These are phyloP conservation scores for Pterobdella sp. DNA, from an alignment of 2,888 invertebrate genomes.

Conservation along the genomic window DNA sequence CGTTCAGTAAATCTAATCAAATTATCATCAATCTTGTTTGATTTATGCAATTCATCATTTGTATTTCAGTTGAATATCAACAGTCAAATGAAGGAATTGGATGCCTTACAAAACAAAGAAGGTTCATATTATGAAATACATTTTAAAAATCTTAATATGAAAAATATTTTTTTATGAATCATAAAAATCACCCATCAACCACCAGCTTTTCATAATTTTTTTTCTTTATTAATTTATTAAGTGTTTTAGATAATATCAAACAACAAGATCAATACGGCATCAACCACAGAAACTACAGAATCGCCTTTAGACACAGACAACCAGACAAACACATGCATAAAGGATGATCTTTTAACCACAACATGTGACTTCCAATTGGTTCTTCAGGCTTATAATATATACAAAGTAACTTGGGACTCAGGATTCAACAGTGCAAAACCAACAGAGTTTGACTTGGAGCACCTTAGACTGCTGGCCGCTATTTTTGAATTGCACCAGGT, in stretches of 20 bases:
- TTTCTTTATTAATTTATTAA: too few species aligned
- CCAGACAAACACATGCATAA: constrained; percentile 11
- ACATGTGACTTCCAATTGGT: background rate
- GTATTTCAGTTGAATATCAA: background rate
- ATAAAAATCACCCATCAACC: too few species aligned
- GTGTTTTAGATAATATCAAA: too few species aligned
- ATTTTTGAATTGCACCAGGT: constrained; percentile 5
- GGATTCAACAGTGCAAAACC: background rate
- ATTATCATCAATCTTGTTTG: too few species aligned
- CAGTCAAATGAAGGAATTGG: background rate
- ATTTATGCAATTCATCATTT: background rate
- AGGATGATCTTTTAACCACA: background rate
- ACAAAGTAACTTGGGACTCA: background rate
- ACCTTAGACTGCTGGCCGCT: background rate
- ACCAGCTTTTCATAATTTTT: too few species aligned
- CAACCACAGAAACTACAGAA: constrained; percentile 1
- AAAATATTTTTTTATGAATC: too few species aligned
- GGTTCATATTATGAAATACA: background rate
- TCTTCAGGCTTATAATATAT: background rate
- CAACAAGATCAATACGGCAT: too few species aligned
- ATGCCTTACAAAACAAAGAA: constrained; percentile 5
- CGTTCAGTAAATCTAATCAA: too few species aligned
- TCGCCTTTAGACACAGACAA: constrained; percentile 10
- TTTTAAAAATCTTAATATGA: too few species aligned
- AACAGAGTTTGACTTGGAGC: background rate